Conservation (phyloP, 1,140 invertebrate species). For the Polypedilum pembai region DNA sequence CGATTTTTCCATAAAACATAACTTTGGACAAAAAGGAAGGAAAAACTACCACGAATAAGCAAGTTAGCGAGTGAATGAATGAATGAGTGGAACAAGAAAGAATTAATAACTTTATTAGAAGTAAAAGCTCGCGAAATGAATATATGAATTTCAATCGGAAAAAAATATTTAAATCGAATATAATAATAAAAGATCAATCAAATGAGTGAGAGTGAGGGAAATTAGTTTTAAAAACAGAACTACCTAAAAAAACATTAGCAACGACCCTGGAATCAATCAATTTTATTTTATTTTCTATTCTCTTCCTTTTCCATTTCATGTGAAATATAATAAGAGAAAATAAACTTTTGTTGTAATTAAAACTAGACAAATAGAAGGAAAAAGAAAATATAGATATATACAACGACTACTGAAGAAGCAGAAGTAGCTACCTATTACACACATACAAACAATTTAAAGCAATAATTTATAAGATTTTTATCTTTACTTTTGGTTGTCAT, state of each 20-base stretch:
- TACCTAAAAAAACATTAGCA: not conserved
- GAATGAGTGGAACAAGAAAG: not conserved
- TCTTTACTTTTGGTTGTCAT: too few species aligned
- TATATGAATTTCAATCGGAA: not conserved
- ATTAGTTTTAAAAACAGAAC: not conserved
- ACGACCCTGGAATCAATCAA: conserved; percentile 11
- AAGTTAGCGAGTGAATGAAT: not conserved
- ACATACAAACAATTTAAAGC: too few species aligned
- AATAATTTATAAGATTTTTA: too few species aligned
- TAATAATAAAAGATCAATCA: not conserved
- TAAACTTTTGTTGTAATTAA: conserved; percentile 16
- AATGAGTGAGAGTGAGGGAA: conserved; percentile 8
- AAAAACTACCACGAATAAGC: not conserved
- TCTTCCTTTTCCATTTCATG: not conserved
- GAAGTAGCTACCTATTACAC: too few species aligned
- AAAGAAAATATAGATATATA: not conserved
- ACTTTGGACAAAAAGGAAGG: not conserved
- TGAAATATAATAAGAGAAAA: not conserved
- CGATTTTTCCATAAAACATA: conserved; percentile 25
- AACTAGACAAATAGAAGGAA: not conserved
- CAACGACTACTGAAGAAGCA: too few species aligned
- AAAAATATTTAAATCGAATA: not conserved
- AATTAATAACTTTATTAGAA: not conserved
- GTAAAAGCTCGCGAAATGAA: too few species aligned
- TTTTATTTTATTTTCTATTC: not conserved